Percentiles rank a stretch among this genome's conserved stretches.
These are phyloP conservation scores for Lichenostomus cassidix DNA, from an alignment of 2,113 vertebrate genomes.

Conservation along the genomic window DNA sequence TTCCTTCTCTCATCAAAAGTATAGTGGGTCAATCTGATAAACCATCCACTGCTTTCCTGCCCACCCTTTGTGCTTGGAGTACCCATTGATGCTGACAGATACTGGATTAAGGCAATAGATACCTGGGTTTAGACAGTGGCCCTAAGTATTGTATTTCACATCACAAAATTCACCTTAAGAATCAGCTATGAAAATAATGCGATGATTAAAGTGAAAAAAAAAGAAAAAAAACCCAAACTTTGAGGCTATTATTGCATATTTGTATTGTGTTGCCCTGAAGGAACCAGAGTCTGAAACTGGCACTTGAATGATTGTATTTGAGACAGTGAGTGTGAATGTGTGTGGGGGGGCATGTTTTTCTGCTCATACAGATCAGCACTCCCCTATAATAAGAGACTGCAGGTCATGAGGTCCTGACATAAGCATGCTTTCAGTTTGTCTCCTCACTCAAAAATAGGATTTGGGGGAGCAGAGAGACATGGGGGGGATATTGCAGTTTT, in stretches of 20 bases:
- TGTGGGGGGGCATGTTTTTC: neutral
- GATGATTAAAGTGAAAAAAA: neutral
- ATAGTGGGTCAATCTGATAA: neutral
- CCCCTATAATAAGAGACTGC: conserved; percentile 65
- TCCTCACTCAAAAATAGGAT: conserved; percentile 44
- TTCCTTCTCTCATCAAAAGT: neutral
- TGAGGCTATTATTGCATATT: neutral
- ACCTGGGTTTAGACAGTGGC: neutral
- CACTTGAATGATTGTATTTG: conserved; percentile 49
- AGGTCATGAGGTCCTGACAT: conserved; percentile 58
- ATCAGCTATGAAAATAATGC: neutral
- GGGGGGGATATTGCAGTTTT: conserved; percentile 15
- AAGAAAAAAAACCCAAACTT: neutral
- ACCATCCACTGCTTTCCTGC: neutral
- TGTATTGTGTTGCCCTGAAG: neutral
- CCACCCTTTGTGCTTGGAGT: neutral
- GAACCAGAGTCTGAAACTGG: conserved; percentile 16
- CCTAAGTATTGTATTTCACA: neutral
- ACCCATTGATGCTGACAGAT: neutral
- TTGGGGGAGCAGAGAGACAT: neutral
- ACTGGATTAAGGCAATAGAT: neutral
- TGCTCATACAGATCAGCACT: neutral
- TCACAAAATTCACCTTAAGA: neutral
- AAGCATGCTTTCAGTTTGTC: neutral
- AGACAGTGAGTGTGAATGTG: neutral